Evolutionary conservation across 2,113 vertebrate species (phyloP).

Genomic region (Nerophis ophidion): DNA sequence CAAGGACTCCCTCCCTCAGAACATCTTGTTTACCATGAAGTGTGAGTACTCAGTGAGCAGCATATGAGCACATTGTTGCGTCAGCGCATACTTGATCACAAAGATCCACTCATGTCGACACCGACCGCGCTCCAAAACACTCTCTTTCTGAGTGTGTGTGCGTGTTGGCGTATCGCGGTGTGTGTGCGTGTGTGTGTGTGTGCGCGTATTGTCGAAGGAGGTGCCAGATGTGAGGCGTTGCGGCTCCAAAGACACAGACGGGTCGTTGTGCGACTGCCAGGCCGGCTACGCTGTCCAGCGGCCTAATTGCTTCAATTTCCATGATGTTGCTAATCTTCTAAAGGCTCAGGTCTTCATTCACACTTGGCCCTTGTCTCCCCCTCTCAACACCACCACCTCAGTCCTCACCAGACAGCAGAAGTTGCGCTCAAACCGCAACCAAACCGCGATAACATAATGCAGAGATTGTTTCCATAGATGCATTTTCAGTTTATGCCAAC

Average conservation of each 20-base stretch:
- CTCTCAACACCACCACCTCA: background rate
- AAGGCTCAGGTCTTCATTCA: slow-evolving; percentile 52
- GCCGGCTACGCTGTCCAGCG: slow-evolving; percentile 43
- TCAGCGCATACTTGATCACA: slow-evolving; percentile 44
- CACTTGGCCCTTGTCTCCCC: slow-evolving; percentile 47
- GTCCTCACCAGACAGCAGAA: slow-evolving; percentile 16
- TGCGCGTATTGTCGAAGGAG: slow-evolving; percentile 57
- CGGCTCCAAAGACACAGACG: slow-evolving; percentile 49
- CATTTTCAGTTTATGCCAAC: background rate
- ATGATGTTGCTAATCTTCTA: slow-evolving; percentile 67
- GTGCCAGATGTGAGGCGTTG: slow-evolving; percentile 66
- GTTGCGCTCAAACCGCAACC: slow-evolving; percentile 1
- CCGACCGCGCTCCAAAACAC: slow-evolving; percentile 36
- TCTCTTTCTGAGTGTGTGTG: slow-evolving; percentile 34
- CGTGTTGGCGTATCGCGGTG: slow-evolving; percentile 11
- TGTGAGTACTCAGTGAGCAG: slow-evolving; percentile 74
- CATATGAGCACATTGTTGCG: slow-evolving; percentile 43
- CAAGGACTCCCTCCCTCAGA: slow-evolving; percentile 90
- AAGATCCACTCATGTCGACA: slow-evolving; percentile 45
- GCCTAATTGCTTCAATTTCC: slow-evolving; percentile 66
- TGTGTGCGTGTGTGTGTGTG: slow-evolving; percentile 40
- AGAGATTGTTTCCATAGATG: background rate
- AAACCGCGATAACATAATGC: slow-evolving; percentile 4
- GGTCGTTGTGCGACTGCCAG: slow-evolving; percentile 57
- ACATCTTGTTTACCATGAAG: slow-evolving; percentile 89